These are phyloP conservation scores for Thymelicus lineola DNA, from an alignment of 2,888 invertebrate species.

Conservation along the genomic window DNA sequence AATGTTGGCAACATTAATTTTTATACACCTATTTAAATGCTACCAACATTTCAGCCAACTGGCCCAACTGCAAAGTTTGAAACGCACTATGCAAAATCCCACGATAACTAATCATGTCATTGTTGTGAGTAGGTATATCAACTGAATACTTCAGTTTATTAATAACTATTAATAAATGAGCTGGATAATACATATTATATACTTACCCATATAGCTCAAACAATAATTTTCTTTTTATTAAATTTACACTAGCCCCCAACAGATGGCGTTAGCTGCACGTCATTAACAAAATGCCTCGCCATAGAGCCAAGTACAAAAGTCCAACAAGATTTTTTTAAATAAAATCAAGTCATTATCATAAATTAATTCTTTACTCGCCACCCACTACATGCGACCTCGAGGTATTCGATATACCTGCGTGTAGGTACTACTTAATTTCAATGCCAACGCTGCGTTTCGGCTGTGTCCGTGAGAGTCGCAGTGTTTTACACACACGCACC, in stretches of 20 bases:
- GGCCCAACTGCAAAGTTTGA: no score
- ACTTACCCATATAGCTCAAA: no score
- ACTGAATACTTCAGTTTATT: no score
- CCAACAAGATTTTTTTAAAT: constrained; percentile 49
- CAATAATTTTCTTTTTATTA: not conserved
- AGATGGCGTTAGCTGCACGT: constrained; percentile 52
- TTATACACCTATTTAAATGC: no score
- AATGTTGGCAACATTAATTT: no score
- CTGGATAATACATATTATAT: no score
- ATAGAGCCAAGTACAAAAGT: constrained; percentile 36
- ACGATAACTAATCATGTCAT: no score
- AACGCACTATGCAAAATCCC: no score
- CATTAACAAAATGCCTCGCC: constrained; percentile 15
- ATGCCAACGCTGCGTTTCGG: constrained; percentile 74
- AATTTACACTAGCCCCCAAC: constrained; percentile 33
- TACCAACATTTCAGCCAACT: no score
- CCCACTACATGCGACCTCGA: constrained; percentile 59
- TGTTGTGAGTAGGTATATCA: no score
- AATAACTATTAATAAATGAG: no score
- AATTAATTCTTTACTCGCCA: constrained; percentile 58
- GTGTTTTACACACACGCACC: constrained; percentile 45
- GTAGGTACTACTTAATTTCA: constrained; percentile 69
- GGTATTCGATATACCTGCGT: constrained; percentile 49
- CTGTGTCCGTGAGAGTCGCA: constrained; percentile 62
- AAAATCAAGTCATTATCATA: constrained; percentile 57